Base-by-base conservation (phyloP, 2,888 invertebrate species). In the Psococerastis gibbosa region DNA sequence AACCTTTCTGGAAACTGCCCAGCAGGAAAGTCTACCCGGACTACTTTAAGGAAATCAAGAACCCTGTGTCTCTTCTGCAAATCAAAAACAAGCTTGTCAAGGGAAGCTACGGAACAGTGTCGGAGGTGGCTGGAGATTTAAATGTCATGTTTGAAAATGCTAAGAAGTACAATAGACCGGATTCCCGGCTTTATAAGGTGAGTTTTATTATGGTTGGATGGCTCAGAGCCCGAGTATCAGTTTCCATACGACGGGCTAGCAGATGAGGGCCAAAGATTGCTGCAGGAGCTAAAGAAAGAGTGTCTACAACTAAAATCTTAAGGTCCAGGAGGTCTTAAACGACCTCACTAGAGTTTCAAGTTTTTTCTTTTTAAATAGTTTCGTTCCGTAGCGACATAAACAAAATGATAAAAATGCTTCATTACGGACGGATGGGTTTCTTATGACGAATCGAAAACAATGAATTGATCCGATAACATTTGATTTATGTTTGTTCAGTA, bases 141-240 rank as follows among this genome's bases (percentile, higher is more conserved):
- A 91, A 89, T 57, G 75, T 92, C 41, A 89, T 97, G 79, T 88
- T 97, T 60, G 89, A 92, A 57, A 98, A 98, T 63, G 97, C 97
- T 9, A 85, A 83, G 58, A 78, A 79, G 54, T 91, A 89, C 59
- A 89, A 88, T 61, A 66, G 79, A 35, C 73, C 78, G 41, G 78
- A 78, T 32, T 84, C 87, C 33, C 73, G 78, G 52, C 68, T 87
- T 11, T 85, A 84, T 59, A 82, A 83, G 62, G 81, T 78, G 62
- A 58, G 49, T 15, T 22, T n/a, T n/a, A n/a, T n/a, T n/a, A n/a
- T n/a, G n/a, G n/a, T n/a, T n/a, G n/a, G n/a, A n/a, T n/a, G n/a
- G n/a, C n/a, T n/a, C n/a, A n/a, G n/a, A n/a, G n/a, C n/a, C n/a
- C n/a, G n/a, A n/a, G n/a, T n/a, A n/a, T n/a, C n/a, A n/a, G n/a